A percentile compares a stretch with the other conserved stretches of the same genome.
phyloP scores from a whole-genome alignment of 2,113 vertebrate genomes.

The Myrmecophaga tridactyla region DNA sequence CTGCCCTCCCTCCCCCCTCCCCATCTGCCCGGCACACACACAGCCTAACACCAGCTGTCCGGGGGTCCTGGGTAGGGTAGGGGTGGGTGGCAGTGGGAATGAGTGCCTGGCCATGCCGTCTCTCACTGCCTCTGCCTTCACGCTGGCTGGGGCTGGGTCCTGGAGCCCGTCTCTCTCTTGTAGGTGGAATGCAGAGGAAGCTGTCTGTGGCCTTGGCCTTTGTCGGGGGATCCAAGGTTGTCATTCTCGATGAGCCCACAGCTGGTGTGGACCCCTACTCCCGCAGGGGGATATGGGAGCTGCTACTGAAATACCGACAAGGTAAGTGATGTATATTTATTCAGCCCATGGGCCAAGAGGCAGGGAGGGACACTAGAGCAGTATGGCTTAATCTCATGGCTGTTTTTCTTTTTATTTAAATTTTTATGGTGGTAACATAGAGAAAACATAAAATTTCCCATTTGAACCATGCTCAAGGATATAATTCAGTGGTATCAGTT shows the following conservation, averaged over 20 bases:
- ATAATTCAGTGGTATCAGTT: too few relatives aligned
- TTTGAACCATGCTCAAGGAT: too few relatives aligned
- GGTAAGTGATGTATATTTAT: conserved; percentile 80
- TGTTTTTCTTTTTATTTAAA: neutral
- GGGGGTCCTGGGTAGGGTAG: neutral
- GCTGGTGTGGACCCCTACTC: conserved; percentile 98
- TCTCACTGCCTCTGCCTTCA: neutral
- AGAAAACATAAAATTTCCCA: too few relatives aligned
- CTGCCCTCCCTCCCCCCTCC: too few relatives aligned
- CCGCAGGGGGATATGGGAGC: conserved; percentile 97
- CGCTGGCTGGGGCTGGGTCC: neutral
- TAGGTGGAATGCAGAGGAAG: conserved; percentile 98
- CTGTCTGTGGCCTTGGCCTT: conserved; percentile 98
- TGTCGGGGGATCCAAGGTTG: conserved; percentile 98
- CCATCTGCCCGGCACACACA: fast-evolving
- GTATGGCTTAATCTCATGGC: neutral
- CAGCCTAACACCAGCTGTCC: neutral
- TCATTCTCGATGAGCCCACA: conserved; percentile 98
- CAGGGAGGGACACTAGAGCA: neutral
- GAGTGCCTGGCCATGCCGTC: neutral
- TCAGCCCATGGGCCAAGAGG: neutral
- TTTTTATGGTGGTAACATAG: too few relatives aligned
- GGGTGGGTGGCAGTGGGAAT: neutral
- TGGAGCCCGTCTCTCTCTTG: conserved; percentile 25
- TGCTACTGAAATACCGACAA: conserved; percentile 94